Conservation (phyloP, 2,888 invertebrate genomes). For the Parasteatoda lunata region DNA sequence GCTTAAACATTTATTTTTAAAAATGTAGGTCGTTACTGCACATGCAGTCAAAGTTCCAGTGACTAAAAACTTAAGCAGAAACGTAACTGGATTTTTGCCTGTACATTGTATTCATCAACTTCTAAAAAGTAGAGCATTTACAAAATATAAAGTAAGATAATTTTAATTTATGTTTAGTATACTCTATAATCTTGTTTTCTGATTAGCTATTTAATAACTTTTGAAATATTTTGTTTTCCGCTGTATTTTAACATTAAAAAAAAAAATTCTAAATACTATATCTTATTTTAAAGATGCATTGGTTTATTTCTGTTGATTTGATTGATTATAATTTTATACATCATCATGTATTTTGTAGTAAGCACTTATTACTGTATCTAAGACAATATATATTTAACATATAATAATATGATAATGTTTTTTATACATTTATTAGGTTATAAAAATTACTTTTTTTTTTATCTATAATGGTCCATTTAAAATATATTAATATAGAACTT, state of each 20-base stretch:
- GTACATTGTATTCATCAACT: slow-evolving; percentile 97
- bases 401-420: no score
- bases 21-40: slow-evolving; percentile 85
- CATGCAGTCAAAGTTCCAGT: slow-evolving; percentile 98
- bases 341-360: not conserved
- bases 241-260: no score
- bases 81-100: slow-evolving; percentile 92
- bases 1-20: not conserved
- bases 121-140: slow-evolving; percentile 93
- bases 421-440: no score
- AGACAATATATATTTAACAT: not conserved
- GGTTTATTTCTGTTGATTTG: not conserved
- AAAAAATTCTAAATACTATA: no score
- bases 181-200: not conserved
- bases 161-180: not conserved
- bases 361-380: no score
- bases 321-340: not conserved
- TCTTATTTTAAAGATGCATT: no score
- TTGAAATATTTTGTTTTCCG: no score
- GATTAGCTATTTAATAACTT: no score
- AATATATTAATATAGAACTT: no score
- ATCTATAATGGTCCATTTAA: no score
- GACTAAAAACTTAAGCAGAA: slow-evolving; percentile 89
- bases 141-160: slow-evolving; percentile 88
- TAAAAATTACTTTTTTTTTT: no score